These are phyloP conservation scores for Pammene fasciana DNA, from an alignment of 2,888 invertebrate genomes.

Conservation along the genomic window DNA sequence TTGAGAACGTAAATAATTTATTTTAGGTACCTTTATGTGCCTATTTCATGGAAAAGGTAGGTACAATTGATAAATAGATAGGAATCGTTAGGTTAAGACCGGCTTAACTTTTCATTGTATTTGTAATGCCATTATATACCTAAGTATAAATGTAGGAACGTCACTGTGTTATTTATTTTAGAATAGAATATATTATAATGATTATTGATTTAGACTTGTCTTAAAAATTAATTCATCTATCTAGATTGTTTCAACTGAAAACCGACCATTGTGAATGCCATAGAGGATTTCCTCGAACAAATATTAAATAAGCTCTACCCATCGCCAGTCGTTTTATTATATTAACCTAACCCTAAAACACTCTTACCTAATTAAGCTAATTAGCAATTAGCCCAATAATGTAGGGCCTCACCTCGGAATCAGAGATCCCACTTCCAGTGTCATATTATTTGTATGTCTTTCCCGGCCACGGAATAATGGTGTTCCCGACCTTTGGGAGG, in stretches of 20 bases:
- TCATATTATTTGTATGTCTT: no score
- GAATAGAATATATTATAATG: constrained; percentile 40
- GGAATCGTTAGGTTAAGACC: background rate
- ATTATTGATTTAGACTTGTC: constrained; percentile 19
- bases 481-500: no score
- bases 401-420: no score
- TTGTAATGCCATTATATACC: constrained; percentile 42
- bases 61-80: constrained; percentile 15
- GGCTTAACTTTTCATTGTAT: constrained; percentile 27
- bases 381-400: no score
- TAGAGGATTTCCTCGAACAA: constrained; percentile 72
- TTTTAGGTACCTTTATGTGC: background rate
- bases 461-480: no score
- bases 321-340: constrained; percentile 35
- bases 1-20: constrained; percentile 7
- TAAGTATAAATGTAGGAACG: constrained; percentile 47
- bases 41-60: constrained; percentile 15
- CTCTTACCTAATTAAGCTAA: no score
- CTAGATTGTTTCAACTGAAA: constrained; percentile 44
- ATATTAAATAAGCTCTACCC: constrained; percentile 49
- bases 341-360: background rate
- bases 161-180: constrained; percentile 66
- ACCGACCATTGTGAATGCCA: constrained; percentile 69
- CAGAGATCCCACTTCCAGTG: no score
- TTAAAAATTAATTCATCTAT: constrained; percentile 29